These are phyloP conservation scores for Zhuqinia jingwanae DNA, from an alignment of 2,888 invertebrate genomes.

Conservation along the genomic window DNA sequence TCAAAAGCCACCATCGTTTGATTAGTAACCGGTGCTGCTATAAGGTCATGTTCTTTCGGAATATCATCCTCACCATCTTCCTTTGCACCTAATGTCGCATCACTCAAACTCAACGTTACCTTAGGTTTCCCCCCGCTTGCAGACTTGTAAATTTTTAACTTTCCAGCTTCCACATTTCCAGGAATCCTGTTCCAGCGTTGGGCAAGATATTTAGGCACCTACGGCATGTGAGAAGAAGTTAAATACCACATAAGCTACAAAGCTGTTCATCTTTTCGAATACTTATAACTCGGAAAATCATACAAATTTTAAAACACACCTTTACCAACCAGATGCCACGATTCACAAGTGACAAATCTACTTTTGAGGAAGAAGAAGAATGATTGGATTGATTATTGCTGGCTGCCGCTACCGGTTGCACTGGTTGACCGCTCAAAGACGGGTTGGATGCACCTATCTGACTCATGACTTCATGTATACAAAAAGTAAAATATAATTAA, in stretches of 20 bases:
- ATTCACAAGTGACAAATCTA: conserved; percentile 93
- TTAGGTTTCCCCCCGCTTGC: conserved; percentile 89
- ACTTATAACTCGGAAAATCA: background rate
- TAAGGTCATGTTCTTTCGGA: conserved; percentile 95
- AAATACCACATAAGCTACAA: too few relatives aligned
- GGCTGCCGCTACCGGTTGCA: background rate
- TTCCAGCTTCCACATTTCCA: conserved; percentile 96
- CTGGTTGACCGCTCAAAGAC: background rate
- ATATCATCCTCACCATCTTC: conserved; percentile 90
- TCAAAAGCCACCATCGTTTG: conserved; percentile 97
- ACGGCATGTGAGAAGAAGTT: conserved; percentile 6
- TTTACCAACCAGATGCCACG: conserved; percentile 98
- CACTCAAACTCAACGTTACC: conserved; percentile 92
- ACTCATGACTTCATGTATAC: background rate
- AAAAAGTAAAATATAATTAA: background rate
- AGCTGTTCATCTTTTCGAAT: background rate
- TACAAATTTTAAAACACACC: conserved; percentile 82
- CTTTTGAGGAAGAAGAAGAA: conserved; percentile 81
- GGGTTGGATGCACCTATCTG: background rate
- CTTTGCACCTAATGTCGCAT: conserved; percentile 89
- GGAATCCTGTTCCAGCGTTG: conserved; percentile 96
- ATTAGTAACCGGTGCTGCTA: conserved; percentile 93
- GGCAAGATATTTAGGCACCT: conserved; percentile 95
- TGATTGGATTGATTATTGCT: background rate
- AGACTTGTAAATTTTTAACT: conserved; percentile 87